Evolutionary conservation across 2,113 vertebrate species (phyloP).

Genomic region (Microtus ochrogaster): DNA sequence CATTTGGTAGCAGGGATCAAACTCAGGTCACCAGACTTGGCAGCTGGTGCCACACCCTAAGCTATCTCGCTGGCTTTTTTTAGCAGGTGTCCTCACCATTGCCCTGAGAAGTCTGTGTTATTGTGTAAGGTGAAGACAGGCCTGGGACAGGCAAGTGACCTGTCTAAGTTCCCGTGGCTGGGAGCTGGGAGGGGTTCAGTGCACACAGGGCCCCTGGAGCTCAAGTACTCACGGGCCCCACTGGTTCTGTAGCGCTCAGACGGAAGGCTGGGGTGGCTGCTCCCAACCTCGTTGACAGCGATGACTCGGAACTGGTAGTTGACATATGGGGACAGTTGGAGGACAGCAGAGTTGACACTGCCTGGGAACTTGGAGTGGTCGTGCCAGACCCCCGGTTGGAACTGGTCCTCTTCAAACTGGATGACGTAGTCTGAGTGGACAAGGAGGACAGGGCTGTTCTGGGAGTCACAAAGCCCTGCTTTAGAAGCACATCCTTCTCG

Average conservation of each 20-base stretch:
- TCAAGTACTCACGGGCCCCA: slow-evolving; percentile 90
- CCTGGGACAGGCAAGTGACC: not conserved
- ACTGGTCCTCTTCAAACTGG: slow-evolving; percentile 95
- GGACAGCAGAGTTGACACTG: slow-evolving; percentile 91
- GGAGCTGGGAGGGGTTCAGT: not conserved
- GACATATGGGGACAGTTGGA: slow-evolving; percentile 93
- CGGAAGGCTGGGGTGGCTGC: slow-evolving; percentile 92
- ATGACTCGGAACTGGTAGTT: slow-evolving; percentile 98
- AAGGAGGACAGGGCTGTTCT: not conserved
- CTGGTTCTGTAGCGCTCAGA: slow-evolving; percentile 95
- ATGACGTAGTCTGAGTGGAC: slow-evolving; percentile 91
- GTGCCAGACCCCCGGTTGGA: slow-evolving; percentile 92
- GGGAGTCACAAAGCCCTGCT: not conserved
- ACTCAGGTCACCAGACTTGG: not conserved
- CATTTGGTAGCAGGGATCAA: not conserved
- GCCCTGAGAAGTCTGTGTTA: too few species aligned
- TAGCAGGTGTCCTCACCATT: not conserved
- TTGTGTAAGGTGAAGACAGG: not conserved
- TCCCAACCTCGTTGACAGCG: slow-evolving; percentile 94
- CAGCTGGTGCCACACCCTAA: not conserved
- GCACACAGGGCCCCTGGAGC: accelerated
- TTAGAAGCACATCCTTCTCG: too few species aligned
- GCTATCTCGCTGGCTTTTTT: not conserved
- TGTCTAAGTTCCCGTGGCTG: accelerated
- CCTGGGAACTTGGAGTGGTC: slow-evolving; percentile 92